phyloP scores from a whole-genome alignment of 2,888 invertebrate genomes.

The Drosophila vallismaia region DNA sequence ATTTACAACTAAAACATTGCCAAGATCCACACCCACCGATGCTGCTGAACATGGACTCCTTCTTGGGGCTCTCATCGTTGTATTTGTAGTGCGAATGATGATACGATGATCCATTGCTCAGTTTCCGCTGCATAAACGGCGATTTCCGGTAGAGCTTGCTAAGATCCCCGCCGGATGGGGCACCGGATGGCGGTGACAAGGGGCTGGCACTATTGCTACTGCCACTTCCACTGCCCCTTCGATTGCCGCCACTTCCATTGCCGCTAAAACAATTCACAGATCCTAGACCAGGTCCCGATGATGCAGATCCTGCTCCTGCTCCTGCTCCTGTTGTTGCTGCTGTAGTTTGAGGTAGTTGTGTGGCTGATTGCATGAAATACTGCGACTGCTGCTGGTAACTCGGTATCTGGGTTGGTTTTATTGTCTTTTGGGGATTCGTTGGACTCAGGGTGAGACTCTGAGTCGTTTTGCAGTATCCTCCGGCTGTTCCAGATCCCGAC shows the following conservation, averaged over 20 bases:
- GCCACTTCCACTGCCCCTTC: slow-evolving; percentile 34
- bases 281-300: slow-evolving; percentile 16
- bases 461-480: slow-evolving; percentile 18
- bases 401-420: slow-evolving; percentile 82
- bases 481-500: slow-evolving; percentile 37
- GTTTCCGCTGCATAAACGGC: slow-evolving; percentile 83
- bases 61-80: slow-evolving; percentile 81
- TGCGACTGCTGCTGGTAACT: slow-evolving; percentile 77
- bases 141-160: slow-evolving; percentile 82
- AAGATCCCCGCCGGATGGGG: slow-evolving; percentile 37
- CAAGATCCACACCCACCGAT: slow-evolving; percentile 68
- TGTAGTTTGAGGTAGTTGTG: slow-evolving; percentile 74
- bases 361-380: slow-evolving; percentile 73
- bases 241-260: slow-evolving; percentile 33
- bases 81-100: slow-evolving; percentile 56
- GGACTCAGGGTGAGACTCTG: slow-evolving; percentile 49
- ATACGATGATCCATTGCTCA: slow-evolving; percentile 66
- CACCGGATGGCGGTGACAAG: slow-evolving; percentile 53
- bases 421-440: slow-evolving; percentile 65
- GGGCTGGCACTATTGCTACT: slow-evolving; percentile 47
- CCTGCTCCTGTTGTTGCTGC: slow-evolving; percentile 52
- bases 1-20: not conserved
- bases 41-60: slow-evolving; percentile 82
- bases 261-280: slow-evolving; percentile 10
- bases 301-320: slow-evolving; percentile 44